phyloP scores from a whole-genome alignment of 2,888 invertebrate species.

The Drosophila tripunctata region DNA sequence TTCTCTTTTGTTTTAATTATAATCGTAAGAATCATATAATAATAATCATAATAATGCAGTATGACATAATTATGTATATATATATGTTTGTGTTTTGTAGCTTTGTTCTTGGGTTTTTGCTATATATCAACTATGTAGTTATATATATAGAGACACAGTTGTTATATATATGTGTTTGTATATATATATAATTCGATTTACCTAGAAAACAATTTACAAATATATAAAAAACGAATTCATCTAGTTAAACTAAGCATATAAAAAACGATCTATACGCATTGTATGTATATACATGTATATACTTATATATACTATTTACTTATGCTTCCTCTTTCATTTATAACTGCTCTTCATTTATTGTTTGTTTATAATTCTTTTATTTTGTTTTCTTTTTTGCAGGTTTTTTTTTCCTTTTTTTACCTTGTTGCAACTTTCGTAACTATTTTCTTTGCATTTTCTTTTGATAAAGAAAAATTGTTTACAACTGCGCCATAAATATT shows the following conservation, averaged over 20 bases:
- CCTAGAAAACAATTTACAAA: conserved; percentile 81
- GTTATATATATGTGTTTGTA: conserved; percentile 32
- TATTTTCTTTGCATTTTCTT: conserved; percentile 19
- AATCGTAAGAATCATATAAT: conserved; percentile 49
- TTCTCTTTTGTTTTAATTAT: conserved; percentile 27
- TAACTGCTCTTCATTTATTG: conserved; percentile 22
- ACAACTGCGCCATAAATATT: conserved; percentile 44
- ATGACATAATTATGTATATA: conserved; percentile 58
- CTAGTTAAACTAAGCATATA: conserved; percentile 66
- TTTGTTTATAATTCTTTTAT: conserved; percentile 20
- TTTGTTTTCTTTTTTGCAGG: conserved; percentile 5
- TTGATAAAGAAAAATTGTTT: conserved; percentile 29
- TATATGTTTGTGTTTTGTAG: conserved; percentile 25
- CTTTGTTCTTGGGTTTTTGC: conserved; percentile 1
- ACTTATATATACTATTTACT: conserved; percentile 25
- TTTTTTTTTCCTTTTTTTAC: conserved; percentile 9
- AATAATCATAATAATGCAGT: conserved; percentile 67
- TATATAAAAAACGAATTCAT: conserved; percentile 76
- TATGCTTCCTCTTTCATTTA: not conserved
- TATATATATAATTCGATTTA: conserved; percentile 81
- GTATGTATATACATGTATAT: conserved; percentile 26
- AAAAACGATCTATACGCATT: conserved; percentile 55
- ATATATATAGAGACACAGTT: conserved; percentile 14
- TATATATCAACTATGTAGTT: conserved; percentile 12
- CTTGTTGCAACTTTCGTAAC: conserved; percentile 17